Evolutionary conservation across 2,113 vertebrate species (phyloP), one percentile per base, ranked within the genome.

Genomic region (Leptodactylus fuscus): DNA sequence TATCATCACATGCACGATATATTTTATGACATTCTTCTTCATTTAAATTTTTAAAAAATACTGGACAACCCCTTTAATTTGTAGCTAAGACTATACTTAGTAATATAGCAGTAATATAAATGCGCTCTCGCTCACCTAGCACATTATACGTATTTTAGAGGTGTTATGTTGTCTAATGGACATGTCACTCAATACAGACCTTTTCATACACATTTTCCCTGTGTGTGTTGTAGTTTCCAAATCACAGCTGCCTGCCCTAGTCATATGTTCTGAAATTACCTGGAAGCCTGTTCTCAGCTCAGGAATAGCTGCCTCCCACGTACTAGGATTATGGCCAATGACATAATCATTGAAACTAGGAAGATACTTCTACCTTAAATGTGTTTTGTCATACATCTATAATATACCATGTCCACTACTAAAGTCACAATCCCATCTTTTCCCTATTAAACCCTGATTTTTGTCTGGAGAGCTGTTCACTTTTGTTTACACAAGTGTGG

Each of bases 401-500:
- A 32, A 27, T 24, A 4, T 18, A 18, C 15, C 16, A 18, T 16
- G 7, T 16, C 15, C 65, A 34, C 10, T 29, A n/a, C n/a, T n/a
- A n/a, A n/a, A n/a, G n/a, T n/a, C n/a, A n/a, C n/a, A n/a, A n/a
- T n/a, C n/a, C n/a, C n/a, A n/a, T n/a, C n/a, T n/a, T n/a, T n/a
- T n/a, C n/a, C n/a, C n/a, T 15, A 27, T 55, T 34, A 73, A 53
- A 38, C 36, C 12, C 6, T 41, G 18, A 55, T 73, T 73, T 81
- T 55, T 73, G 18, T 55, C 46, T 79, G 13, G 18, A 53, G 13
- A 85, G 74, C 48, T 34, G 44, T 78, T 62, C 49, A 62, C 70
- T 76, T n/a, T 74, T 62, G 82, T 83, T 83, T 84, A 55, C 58
- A 85, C 65, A 80, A 71, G 65, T 15, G 75, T 71, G 15, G 62